These are phyloP conservation scores for Orthonevra nobilis DNA, from an alignment of 2,888 invertebrate genomes.

Conservation along the genomic window DNA sequence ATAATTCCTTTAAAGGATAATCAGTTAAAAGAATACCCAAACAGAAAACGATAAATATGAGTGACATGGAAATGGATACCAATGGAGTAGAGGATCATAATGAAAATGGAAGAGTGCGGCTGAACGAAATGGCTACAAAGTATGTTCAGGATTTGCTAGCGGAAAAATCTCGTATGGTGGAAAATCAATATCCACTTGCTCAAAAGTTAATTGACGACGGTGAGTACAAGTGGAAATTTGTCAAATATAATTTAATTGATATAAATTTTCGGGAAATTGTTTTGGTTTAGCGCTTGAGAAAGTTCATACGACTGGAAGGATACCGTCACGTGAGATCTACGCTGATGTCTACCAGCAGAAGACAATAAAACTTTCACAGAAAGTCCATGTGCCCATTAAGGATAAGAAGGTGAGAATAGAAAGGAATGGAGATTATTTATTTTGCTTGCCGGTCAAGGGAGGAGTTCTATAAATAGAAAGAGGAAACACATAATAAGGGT, in stretches of 20 bases:
- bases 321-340: conserved; percentile 85
- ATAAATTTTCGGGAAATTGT: too few species aligned
- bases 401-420: conserved; percentile 76
- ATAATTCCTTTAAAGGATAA: not conserved
- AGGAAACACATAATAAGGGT: too few species aligned
- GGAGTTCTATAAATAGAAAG: too few species aligned
- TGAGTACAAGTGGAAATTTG: too few species aligned
- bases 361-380: conserved; percentile 78
- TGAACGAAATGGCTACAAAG: conserved; percentile 77
- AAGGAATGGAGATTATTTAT: too few species aligned
- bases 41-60: conserved; percentile 26
- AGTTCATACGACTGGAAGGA: conserved; percentile 85
- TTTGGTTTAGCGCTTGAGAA: conserved; percentile 87
- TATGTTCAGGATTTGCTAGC: conserved; percentile 78
- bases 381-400: conserved; percentile 80
- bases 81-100: conserved; percentile 77
- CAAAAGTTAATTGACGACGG: conserved; percentile 78
- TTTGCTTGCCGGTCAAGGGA: too few species aligned
- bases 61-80: conserved; percentile 70
- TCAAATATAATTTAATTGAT: too few species aligned
- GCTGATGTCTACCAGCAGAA: conserved; percentile 87
- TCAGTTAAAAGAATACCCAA: not conserved
- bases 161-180: conserved; percentile 77
- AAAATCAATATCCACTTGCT: conserved; percentile 78
- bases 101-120: conserved; percentile 75